phyloP scores from a whole-genome alignment of 2,888 invertebrate species.

The Thymelicus acteon region DNA sequence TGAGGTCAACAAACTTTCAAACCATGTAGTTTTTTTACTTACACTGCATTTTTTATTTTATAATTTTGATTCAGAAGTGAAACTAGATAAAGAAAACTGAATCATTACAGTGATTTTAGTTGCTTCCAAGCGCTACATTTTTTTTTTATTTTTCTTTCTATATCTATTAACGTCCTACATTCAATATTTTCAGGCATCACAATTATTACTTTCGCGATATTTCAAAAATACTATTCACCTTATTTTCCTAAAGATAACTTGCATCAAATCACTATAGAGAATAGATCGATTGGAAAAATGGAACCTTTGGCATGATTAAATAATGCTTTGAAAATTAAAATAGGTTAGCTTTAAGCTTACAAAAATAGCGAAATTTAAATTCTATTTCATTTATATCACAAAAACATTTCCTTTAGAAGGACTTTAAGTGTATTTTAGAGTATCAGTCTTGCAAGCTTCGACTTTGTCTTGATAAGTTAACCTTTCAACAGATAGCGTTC shows the following conservation, averaged over 20 bases:
- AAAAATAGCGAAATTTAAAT: conserved; percentile 68
- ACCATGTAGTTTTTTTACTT: background rate
- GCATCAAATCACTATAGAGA: background rate
- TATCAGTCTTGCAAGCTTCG: conserved; percentile 80
- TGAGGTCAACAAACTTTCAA: background rate
- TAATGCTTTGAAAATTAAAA: background rate
- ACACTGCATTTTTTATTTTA: background rate
- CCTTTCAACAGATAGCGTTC: background rate
- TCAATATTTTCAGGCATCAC: too few species aligned
- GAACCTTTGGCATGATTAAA: background rate
- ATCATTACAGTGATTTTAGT: background rate
- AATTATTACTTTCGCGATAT: too few species aligned
- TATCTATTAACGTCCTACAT: too few species aligned
- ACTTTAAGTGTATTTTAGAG: conserved; percentile 50
- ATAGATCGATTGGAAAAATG: background rate
- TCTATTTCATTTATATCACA: conserved; percentile 59
- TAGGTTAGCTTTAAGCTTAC: conserved; percentile 48
- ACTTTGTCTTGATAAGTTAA: conserved; percentile 45
- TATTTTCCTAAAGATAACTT: background rate
- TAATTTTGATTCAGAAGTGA: background rate
- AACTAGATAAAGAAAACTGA: background rate
- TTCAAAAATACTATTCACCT: background rate
- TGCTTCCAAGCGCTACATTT: background rate
- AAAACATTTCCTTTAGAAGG: conserved; percentile 73
- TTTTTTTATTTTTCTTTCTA: background rate